phyloP scores from a whole-genome alignment of 2,113 vertebrate species.

The Elanus axillaris region DNA sequence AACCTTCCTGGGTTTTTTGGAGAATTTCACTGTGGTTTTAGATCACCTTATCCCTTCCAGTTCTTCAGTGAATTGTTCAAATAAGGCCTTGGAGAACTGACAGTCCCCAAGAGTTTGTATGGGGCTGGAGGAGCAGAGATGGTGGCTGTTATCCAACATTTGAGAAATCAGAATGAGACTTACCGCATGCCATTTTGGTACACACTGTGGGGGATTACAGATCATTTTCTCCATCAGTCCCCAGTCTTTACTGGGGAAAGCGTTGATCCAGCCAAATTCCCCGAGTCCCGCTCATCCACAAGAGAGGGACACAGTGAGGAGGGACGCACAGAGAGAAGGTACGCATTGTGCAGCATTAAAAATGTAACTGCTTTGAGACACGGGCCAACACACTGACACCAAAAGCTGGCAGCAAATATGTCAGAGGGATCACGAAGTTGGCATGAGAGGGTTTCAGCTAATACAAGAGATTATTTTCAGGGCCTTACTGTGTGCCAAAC shows the following conservation, averaged over 20 bases:
- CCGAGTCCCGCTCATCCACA: not conserved
- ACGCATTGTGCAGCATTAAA: not conserved
- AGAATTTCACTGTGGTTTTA: not conserved
- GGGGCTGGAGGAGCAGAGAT: not conserved
- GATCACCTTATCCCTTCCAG: constrained; percentile 37
- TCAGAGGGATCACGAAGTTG: constrained; percentile 56
- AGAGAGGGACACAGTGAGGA: constrained; percentile 7
- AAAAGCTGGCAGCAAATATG: constrained; percentile 47
- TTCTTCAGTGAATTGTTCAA: constrained; percentile 36
- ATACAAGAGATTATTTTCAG: constrained; percentile 67
- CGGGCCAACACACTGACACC: constrained; percentile 29
- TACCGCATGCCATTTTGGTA: constrained; percentile 46
- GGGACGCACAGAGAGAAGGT: constrained; percentile 35
- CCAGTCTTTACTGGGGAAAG: not conserved
- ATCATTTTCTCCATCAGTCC: constrained; percentile 34
- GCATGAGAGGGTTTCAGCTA: constrained; percentile 53
- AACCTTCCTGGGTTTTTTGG: not conserved
- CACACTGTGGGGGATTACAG: not conserved
- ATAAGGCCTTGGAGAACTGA: constrained; percentile 54
- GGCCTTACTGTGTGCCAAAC: not conserved
- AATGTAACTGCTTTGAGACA: constrained; percentile 7
- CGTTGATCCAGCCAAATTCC: constrained; percentile 6
- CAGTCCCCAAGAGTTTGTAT: constrained; percentile 11
- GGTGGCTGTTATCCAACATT: not conserved
- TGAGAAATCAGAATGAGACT: constrained; percentile 36